Evolutionary conservation across 2,113 vertebrate genomes (phyloP).

Genomic region (Panurus biarmicus): DNA sequence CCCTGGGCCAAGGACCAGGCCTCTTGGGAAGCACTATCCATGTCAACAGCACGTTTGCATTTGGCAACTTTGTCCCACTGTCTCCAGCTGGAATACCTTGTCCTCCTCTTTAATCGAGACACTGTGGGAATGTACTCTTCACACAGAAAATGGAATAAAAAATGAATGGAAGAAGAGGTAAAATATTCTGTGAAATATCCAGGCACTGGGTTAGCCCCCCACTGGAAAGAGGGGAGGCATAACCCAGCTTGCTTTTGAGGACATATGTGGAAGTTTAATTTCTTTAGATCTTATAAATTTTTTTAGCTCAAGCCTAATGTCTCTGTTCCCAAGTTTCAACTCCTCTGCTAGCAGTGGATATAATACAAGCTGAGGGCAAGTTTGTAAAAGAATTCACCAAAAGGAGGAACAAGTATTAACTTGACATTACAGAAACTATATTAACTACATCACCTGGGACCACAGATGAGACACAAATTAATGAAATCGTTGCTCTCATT

Average conservation of each 20-base stretch:
- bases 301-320: not conserved
- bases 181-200: not conserved
- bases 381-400: not conserved
- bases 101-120: not conserved
- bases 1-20: not conserved
- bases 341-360: not conserved
- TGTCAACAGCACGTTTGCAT: not conserved
- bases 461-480: not conserved
- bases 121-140: not conserved
- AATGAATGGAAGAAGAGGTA: not conserved
- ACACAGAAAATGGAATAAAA: not conserved
- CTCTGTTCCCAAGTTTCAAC: not conserved
- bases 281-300: not conserved
- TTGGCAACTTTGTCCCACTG: not conserved
- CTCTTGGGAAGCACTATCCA: not conserved
- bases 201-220: not conserved
- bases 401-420: not conserved
- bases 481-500: constrained; percentile 14
- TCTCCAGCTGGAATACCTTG: not conserved
- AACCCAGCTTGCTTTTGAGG: not conserved
- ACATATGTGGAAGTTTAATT: not conserved
- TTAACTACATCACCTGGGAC: constrained; percentile 30
- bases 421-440: constrained; percentile 14
- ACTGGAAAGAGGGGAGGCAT: not conserved
- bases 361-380: not conserved